Percentiles rank a stretch among this genome's conserved stretches.
Evolutionary conservation across 2,113 vertebrate genomes (phyloP).

Genomic region (Notarius lentiginosus): DNA sequence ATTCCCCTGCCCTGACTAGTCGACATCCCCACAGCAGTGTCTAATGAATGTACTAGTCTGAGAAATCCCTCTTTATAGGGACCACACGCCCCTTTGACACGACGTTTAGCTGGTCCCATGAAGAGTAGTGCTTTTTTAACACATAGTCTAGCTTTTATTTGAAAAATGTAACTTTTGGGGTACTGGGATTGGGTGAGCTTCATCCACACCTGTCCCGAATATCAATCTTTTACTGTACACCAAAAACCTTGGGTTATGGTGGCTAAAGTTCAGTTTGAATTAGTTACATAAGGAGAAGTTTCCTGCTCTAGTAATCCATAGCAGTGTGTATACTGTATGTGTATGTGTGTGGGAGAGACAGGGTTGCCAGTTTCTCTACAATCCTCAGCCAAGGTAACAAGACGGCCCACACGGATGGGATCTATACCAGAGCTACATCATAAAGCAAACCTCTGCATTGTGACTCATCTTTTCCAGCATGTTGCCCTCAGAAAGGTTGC

Average conservation of each 20-base stretch:
- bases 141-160: neutral
- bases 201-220: neutral
- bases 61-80: neutral
- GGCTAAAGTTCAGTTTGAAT: neutral
- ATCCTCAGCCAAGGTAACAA: slow-evolving; percentile 23
- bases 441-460: slow-evolving; percentile 39
- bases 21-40: neutral
- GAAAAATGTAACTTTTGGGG: neutral
- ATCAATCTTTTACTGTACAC: neutral
- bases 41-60: neutral
- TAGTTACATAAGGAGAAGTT: neutral
- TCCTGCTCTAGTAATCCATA: slow-evolving; percentile 8
- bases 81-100: neutral
- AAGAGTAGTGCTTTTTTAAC: neutral
- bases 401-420: slow-evolving; percentile 8
- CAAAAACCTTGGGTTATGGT: neutral
- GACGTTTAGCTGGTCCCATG: neutral
- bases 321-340: neutral
- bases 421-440: slow-evolving; percentile 28
- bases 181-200: neutral
- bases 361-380: slow-evolving; percentile 10
- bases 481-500: neutral
- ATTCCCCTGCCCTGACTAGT: neutral
- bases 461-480: slow-evolving; percentile 37
- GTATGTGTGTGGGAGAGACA: slow-evolving; percentile 67